Evolutionary conservation across 2,888 invertebrate genomes (phyloP), one percentile per base, ranked within the genome.

Genomic region (Eudasyphora cyanicolor): DNA sequence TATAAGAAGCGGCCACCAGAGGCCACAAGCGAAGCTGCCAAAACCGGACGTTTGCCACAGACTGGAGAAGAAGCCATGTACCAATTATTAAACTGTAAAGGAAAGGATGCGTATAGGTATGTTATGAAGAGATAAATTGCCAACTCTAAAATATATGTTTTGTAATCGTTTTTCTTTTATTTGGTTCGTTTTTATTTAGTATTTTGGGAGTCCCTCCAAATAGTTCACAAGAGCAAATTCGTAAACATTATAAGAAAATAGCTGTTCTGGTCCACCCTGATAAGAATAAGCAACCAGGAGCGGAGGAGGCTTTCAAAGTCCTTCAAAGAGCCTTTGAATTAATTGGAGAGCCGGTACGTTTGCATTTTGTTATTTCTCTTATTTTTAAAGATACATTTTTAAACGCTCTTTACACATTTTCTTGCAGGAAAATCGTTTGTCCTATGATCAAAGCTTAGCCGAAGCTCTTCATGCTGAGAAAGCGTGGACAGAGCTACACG

Each of bases 11-110:
- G 90, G 76, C 89, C 89, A 76, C 89, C 90, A 21, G 92, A 93
- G 90, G 86, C 88, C 5, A 85, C 88, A 7, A 84, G 89, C 0
- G 91, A 92, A 74, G 87, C 88, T 27, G 90, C 91, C 71, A 92
- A 91, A 81, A 92, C 90, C 64, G 92, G 92, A 60, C 91, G 86
- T 21, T 93, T 98, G 90, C 98, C 98, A 0, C 95, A 96, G 62
- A 97, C 97, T 3, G 97, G 98, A 7, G 98, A 98, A 87, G 98
- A 98, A 92, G 98, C 98, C 54, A 97, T 98, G 97, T 97, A 97
- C 92, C 94, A 98, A 88, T 93, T 98, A 86, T 93, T 98, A 17
- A 97, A 98, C 73, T 98, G 98, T 91, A 97, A 97, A 93, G 98
- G 98, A 86, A 98, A 98, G 92, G 98, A 99, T 93, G 98, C 98